Evolutionary conservation across 2,113 vertebrate genomes (phyloP), one percentile per base, ranked within the genome.

Genomic region (Tachuris rubrigastra): DNA sequence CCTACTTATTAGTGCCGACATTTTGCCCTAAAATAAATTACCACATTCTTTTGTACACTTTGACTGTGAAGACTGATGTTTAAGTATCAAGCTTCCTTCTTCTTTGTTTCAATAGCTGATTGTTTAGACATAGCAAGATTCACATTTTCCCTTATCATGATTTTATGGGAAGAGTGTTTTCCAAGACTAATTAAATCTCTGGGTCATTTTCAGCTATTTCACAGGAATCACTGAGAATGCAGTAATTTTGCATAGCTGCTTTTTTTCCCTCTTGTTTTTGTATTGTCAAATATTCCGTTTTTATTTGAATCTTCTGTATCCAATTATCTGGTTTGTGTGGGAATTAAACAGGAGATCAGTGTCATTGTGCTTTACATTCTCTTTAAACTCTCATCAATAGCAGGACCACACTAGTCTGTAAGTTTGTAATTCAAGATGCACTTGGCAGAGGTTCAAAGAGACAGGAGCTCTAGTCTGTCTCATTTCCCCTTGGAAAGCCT

Each of bases 131-230:
- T 58, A 78, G 46, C 30, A 85, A 78, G 52, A 50, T n/a, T 87
- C 47, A 52, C 41, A 10, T 91, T 74, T 77, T 71, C 60, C 50
- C 82, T 78, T 62, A 63, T 80, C 5, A 2, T 14, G 8, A 59
- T 85, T 93, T 90, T 88, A 63, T 53, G 74, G 35, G 50, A 92
- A 35, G 67, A 92, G 56, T 60, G 15, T 96, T 94, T 95, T 85
- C 79, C 39, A 77, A 63, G 59, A 55, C 28, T 55, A 66, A 56
- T 79, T 88, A 67, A 83, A 71, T 73, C 31, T 76, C n/a, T 66
- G 50, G 35, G 44, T 79, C 12, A 12, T 83, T 94, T 91, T 91
- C 18, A 93, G 58, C 71, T 63, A 6, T 81, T 74, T 78, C 72
- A 60, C n/a, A 60, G 60, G 62, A 85, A 88, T 77, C 67, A 69